Base-by-base conservation (phyloP, 1,140 invertebrate species). In the Fopius arisanus region DNA sequence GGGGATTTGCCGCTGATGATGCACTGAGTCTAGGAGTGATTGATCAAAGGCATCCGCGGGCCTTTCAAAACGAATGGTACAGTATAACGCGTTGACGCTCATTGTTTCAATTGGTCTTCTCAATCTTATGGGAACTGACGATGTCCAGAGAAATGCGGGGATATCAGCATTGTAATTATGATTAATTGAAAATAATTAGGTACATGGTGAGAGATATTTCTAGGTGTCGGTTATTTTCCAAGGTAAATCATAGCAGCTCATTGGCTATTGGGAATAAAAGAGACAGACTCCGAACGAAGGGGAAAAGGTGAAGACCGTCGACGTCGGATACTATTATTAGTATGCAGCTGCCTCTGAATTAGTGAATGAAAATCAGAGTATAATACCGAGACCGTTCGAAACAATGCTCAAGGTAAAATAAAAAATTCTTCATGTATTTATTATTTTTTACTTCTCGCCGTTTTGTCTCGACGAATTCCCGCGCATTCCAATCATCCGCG, bases 291-390 rank as follows among this genome's bases (percentile, higher is more conserved):
- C 19, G 21, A 67, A 31, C 33, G 63, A 6, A 37, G 67, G 14
- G 14, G 16, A 29, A 33, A 41, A 43, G 40, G 43, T 31, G 65
- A 68, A 67, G 26, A 67, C 40, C 62, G 70, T 69, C 40, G 70
- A 54, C 80, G 80, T 84, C 78, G 79, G 83, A 80, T 83, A 85
- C 85, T 86, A 85, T 86, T 86, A 86, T 85, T 86, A 86, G 85
- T 85, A 82, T 84, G 85, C 85, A 86, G 83, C 85, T 86, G 85
- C 80, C 81, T 81, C 80, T 81, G 83, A 86, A 84, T 86, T 84
- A 86, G 80, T 83, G 84, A 86, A 85, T 82, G 83, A 81, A 85
- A 74, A 78, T 79, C 81, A 82, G 54, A 59, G 54, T 26, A 59
- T 59, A 19, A 59, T 59, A 59, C 54, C 23, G 10, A 12, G 82